phyloP scores from a whole-genome alignment of 1,140 invertebrate genomes.

The Sycophila sp. region DNA sequence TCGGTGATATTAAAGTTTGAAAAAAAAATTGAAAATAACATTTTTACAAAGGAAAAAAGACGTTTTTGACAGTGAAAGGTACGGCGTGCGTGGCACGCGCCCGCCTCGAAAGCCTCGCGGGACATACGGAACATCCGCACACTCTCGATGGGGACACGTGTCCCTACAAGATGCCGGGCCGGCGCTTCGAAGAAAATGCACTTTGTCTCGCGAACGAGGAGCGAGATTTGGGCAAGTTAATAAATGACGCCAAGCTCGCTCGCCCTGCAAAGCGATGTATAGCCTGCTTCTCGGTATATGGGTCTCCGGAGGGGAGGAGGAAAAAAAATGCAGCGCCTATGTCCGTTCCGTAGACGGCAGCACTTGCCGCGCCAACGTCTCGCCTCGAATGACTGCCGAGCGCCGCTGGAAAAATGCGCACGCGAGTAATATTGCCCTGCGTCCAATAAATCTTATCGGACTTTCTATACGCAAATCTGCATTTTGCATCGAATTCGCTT shows the following conservation, averaged over 20 bases:
- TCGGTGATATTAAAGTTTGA: no score
- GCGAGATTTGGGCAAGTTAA: not conserved
- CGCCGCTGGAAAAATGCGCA: not conserved
- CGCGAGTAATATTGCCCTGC: not conserved
- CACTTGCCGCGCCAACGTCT: not conserved
- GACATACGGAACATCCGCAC: constrained; percentile 36
- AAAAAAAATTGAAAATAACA: not conserved
- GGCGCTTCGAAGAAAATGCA: constrained; percentile 41
- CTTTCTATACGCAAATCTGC: constrained; percentile 1
- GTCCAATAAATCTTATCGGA: no score
- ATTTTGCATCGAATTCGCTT: constrained; percentile 19
- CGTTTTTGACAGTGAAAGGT: not conserved
- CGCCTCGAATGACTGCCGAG: no score
- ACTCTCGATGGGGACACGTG: constrained; percentile 49
- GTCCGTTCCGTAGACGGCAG: not conserved
- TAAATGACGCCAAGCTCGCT: not conserved
- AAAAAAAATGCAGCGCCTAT: not conserved
- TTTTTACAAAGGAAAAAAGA: not conserved
- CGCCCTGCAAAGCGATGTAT: not conserved
- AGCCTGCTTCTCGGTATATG: constrained; percentile 15
- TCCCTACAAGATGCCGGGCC: constrained; percentile 40
- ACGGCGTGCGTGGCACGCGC: constrained; percentile 47
- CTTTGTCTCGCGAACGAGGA: constrained; percentile 31
- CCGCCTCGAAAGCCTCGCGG: constrained; percentile 41
- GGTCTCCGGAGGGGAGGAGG: not conserved